These are phyloP conservation scores for Grammomys dolichurus DNA, from an alignment of 2,113 vertebrate genomes.

Conservation along the genomic window DNA sequence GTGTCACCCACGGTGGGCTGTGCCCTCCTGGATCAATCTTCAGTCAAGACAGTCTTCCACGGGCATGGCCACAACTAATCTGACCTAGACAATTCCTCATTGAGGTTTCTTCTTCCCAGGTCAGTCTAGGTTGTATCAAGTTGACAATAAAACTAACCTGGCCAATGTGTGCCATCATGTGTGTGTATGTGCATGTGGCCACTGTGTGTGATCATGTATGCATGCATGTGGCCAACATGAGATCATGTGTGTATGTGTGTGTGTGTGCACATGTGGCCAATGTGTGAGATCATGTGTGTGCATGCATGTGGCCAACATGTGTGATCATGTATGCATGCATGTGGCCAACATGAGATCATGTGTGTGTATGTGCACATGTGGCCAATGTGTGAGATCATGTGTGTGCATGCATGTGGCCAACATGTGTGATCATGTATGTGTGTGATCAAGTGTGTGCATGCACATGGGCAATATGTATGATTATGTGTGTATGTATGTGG, in stretches of 20 bases:
- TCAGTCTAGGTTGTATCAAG: not conserved
- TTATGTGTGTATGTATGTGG: not conserved
- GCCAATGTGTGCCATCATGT: not conserved
- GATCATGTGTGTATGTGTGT: not conserved
- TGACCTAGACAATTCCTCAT: not conserved
- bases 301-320: too few relatives aligned
- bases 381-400: not conserved
- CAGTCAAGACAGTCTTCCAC: not conserved
- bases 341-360: not conserved
- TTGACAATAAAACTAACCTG: not conserved
- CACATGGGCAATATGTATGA: too few relatives aligned
- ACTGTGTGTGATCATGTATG: too few relatives aligned
- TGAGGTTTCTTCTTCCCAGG: not conserved
- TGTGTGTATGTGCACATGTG: too few relatives aligned
- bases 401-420: too few relatives aligned
- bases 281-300: fast-evolving
- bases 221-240: not conserved
- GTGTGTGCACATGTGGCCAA: too few relatives aligned
- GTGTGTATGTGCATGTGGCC: not conserved
- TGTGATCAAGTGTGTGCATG: too few relatives aligned
- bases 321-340: too few relatives aligned
- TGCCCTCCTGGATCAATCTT: not conserved
- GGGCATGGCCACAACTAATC: not conserved
- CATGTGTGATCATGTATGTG: too few relatives aligned
- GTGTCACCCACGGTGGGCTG: not conserved